These are phyloP conservation scores for Anguilla anguilla DNA, from an alignment of 2,797 vertebrate genomes.

Conservation along the genomic window DNA sequence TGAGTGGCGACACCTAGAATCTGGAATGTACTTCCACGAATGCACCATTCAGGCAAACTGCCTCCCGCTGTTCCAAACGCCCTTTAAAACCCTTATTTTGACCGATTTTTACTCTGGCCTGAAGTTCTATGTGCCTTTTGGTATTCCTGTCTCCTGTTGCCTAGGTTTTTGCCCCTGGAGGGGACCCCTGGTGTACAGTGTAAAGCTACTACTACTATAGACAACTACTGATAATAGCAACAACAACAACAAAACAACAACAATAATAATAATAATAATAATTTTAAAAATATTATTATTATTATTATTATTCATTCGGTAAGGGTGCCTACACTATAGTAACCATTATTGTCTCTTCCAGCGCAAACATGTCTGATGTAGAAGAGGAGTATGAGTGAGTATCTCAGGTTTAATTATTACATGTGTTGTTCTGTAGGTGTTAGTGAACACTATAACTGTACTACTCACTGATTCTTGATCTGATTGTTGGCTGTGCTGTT, in stretches of 20 bases:
- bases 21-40: neutral
- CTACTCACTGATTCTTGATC: neutral
- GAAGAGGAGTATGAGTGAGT: conserved; percentile 61
- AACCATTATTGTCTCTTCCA: conserved; percentile 18
- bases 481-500: conserved; percentile 2
- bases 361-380: conserved; percentile 54
- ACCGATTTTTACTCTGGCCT: neutral
- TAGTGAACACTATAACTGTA: neutral
- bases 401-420: neutral
- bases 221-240: too few relatives aligned
- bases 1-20: neutral
- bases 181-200: too few relatives aligned
- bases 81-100: neutral
- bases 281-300: too few relatives aligned
- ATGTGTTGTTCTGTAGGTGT: neutral
- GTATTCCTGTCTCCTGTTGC: neutral
- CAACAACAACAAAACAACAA: too few relatives aligned
- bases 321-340: neutral
- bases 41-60: neutral
- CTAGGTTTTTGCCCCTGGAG: neutral
- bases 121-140: conserved; percentile 22
- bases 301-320: neutral
- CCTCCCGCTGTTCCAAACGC: neutral
- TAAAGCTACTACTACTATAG: too few relatives aligned
- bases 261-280: too few relatives aligned